Evolutionary conservation across 2,888 invertebrate genomes (phyloP), one percentile per base, ranked within the genome.

Genomic region (Arctia plantaginis): DNA sequence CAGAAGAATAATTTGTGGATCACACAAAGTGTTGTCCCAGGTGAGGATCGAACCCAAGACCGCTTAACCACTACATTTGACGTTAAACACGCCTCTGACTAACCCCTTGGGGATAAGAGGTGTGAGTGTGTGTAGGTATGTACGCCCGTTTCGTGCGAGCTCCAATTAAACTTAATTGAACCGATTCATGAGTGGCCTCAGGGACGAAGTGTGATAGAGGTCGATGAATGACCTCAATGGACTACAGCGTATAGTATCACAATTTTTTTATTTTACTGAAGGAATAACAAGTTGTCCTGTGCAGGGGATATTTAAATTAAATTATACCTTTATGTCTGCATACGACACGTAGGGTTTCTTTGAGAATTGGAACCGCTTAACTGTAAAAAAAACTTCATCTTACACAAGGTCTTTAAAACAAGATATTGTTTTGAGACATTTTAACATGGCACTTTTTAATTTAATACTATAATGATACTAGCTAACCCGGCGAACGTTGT

Each of bases 101-200:
- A n/a, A 18, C 51, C 47, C 23, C 10, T 12, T 55, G 23, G n/a
- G n/a, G 8, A n/a, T 55, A 55, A 55, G 12, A 55, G n/a, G 51
- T 2, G 51, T 55, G 12, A 55, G 51, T n/a, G 51, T 55, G 6
- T 35, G n/a, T n/a, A n/a, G n/a, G 6, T 35, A 55, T 23, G 64
- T 71, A 62, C 67, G 39, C 20, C 44, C 39, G 30, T 33, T 47
- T 72, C 23, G 71, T 59, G 69, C 74, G 70, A 70, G 35, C 41
- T 27, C 62, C 55, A 47, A 72, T 77, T 80, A 67, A 23, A 65
- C 59, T 80, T 72, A 71, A 80, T 82, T 80, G 74, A 69, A 74
- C 27, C 66, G 71, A 65, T 79, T 73, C 73, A 80, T 77, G 67
- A 74, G 47, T 75, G 73, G 23, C 23, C 41, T 66, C 67, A 44